Evolutionary conservation across 2,113 vertebrate genomes (phyloP).

Genomic region (Peucedramus taeniatus): DNA sequence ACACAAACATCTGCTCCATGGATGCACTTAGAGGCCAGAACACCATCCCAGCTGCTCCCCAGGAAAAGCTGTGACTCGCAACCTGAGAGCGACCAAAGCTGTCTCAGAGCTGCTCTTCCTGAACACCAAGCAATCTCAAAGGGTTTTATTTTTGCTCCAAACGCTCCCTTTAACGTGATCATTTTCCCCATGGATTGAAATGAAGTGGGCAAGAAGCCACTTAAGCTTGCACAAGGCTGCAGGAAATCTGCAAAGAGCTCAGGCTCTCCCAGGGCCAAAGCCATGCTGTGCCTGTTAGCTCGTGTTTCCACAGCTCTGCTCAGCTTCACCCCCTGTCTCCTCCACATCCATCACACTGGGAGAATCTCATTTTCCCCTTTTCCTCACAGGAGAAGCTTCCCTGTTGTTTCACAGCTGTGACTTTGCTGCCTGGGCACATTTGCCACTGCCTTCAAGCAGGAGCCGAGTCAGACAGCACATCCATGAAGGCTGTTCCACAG

Average conservation of each 20-base stretch:
- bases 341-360: rapidly evolving
- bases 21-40: not conserved
- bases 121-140: not conserved
- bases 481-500: rapidly evolving
- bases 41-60: not conserved
- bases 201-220: not conserved
- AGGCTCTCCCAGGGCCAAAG: not conserved
- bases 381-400: not conserved
- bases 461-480: rapidly evolving
- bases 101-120: not conserved
- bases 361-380: rapidly evolving
- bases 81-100: rapidly evolving
- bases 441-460: not conserved
- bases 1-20: too few relatives aligned
- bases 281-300: rapidly evolving
- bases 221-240: not conserved
- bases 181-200: not conserved
- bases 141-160: not conserved
- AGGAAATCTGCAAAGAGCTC: not conserved
- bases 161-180: rapidly evolving
- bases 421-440: not conserved
- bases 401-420: rapidly evolving
- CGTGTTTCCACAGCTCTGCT: not conserved
- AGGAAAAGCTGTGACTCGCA: rapidly evolving
- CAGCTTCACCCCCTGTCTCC: not conserved